Evolutionary conservation across 2,888 invertebrate species (phyloP).

Genomic region (Junonia oenone): DNA sequence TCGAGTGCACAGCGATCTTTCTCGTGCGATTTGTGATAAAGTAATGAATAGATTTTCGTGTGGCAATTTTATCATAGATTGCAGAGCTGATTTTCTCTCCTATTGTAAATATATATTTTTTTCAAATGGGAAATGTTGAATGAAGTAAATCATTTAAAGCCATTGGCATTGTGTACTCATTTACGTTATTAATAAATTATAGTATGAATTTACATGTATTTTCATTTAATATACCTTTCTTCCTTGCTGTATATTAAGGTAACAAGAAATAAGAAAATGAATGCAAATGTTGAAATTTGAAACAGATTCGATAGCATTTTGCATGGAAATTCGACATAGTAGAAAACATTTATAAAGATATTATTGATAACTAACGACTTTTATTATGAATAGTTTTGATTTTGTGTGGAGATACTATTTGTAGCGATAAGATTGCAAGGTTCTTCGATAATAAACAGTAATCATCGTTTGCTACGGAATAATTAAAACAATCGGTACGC

Average conservation of each 20-base stretch:
- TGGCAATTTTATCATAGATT: constrained; percentile 63
- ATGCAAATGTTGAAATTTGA: too few species aligned
- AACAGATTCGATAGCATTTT: not conserved
- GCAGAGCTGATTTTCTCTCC: constrained; percentile 70
- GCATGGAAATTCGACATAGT: constrained; percentile 23
- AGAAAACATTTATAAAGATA: constrained; percentile 3
- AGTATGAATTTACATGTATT: constrained; percentile 61
- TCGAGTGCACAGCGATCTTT: constrained; percentile 73
- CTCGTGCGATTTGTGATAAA: constrained; percentile 73
- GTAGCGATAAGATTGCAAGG: constrained; percentile 69
- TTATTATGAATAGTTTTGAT: constrained; percentile 41
- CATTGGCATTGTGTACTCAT: constrained; percentile 80
- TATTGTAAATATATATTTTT: constrained; percentile 75
- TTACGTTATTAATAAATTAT: constrained; percentile 80
- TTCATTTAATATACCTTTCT: constrained; percentile 33
- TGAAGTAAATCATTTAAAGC: constrained; percentile 77
- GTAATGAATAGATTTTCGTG: constrained; percentile 50
- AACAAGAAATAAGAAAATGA: not conserved
- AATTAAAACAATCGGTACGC: constrained; percentile 75
- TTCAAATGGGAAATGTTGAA: constrained; percentile 71
- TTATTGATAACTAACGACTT: constrained; percentile 19
- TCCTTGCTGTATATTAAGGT: too few species aligned
- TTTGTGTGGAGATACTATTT: constrained; percentile 57
- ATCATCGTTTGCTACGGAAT: constrained; percentile 66
- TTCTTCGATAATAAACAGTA: constrained; percentile 65